Base-by-base conservation (phyloP, 37 sponge, comb jelly and placozoan species). In the Hexactinellida sp. region DNA sequence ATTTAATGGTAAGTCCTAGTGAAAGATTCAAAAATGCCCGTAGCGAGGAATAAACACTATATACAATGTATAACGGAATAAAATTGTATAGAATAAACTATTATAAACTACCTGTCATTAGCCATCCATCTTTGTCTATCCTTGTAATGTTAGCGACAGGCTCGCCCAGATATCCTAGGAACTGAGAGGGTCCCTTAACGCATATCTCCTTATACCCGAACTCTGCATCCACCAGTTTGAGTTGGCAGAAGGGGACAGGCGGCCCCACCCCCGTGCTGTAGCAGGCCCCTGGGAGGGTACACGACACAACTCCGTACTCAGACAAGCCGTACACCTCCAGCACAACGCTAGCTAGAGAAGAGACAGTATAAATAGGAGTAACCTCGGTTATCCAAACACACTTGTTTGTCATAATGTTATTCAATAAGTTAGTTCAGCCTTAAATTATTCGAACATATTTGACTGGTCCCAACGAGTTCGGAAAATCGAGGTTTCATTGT, bases 291-390 rank as follows among this genome's bases (percentile, higher is more conserved):
- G 76, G 76, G 25, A 25, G 76, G 76, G 76, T 32, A 63, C 76
- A 63, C 3, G 76, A 63, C 3, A 63, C 13, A 3, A 63, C 76
- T 32, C 76, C 76, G 76, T 63, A 63, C 34, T 63, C 76, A n/a
- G 76, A 63, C 76, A 63, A 21, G 34, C 76, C 76, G 76, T 63
- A 63, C 34, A 63, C 76, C 13, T 63, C 76, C 3, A 63, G 76
- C 28, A 63, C 76, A 7, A n/a, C 76, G 13, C 76, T 21, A 63
- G 76, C 76, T 63, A n/a, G 5, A n/a, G 76, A 23, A 63, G 30
- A n/a, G n/a, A n/a, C n/a, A n/a, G n/a, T n/a, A n/a, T n/a, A n/a
- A n/a, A n/a, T n/a, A n/a, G n/a, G n/a, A n/a, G n/a, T n/a, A n/a
- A n/a, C n/a, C n/a, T n/a, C n/a, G n/a, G n/a, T n/a, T n/a, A n/a